Conservation (phyloP, 2,797 vertebrate species). For the Platalea minor region DNA sequence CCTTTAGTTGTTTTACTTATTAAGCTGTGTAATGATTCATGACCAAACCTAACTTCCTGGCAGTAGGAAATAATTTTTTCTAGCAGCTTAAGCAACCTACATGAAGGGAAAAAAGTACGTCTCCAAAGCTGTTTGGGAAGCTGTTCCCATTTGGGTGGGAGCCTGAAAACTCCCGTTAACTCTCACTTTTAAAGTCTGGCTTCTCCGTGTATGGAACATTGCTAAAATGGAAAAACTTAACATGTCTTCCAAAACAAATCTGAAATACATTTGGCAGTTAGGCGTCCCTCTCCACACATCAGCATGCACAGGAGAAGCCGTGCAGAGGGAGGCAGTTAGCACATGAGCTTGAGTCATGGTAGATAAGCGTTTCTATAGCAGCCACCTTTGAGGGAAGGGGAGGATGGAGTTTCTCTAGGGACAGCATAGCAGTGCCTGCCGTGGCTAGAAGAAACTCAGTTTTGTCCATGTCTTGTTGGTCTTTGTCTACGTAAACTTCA, state of each 20-base stretch:
- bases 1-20: neutral
- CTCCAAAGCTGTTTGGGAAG: neutral
- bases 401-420: neutral
- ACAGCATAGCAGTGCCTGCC: neutral
- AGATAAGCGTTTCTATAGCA: slow-evolving; percentile 29
- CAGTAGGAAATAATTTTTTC: neutral
- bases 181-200: neutral
- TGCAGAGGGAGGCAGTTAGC: neutral
- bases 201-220: slow-evolving; percentile 2
- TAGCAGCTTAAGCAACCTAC: neutral
- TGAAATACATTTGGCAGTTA: slow-evolving; percentile 7
- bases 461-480: neutral
- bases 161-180: neutral
- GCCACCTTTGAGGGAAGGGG: neutral
- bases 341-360: slow-evolving; percentile 42
- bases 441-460: neutral
- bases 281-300: neutral
- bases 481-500: neutral
- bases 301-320: neutral
- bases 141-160: slow-evolving; percentile 20
- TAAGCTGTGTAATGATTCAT: slow-evolving; percentile 19
- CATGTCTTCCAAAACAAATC: neutral
- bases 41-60: slow-evolving; percentile 7
- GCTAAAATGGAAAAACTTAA: slow-evolving; percentile 51
- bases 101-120: neutral